phyloP scores from a whole-genome alignment of 2,113 vertebrate species.

The Semicossyphus pulcher region DNA sequence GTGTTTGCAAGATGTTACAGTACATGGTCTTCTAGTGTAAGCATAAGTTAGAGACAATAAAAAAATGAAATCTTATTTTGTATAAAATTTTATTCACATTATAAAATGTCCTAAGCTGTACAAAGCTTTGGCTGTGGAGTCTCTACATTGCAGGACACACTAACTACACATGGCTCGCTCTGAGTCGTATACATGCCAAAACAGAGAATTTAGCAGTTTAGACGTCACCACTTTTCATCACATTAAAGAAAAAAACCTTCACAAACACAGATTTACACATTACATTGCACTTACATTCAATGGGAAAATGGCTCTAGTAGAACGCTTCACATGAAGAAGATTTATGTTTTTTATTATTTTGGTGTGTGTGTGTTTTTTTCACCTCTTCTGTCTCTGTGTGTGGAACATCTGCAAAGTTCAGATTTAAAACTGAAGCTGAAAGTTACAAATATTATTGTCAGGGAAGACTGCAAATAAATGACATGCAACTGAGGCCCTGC shows the following conservation, averaged over 20 bases:
- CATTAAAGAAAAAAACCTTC: conserved; percentile 21
- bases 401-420: conserved; percentile 16
- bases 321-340: not conserved
- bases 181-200: conserved; percentile 66
- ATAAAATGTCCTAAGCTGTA: conserved; percentile 87
- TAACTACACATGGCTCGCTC: conserved; percentile 58
- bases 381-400: not conserved
- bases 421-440: conserved; percentile 11
- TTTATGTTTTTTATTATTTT: not conserved
- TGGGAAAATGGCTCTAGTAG: conserved; percentile 6
- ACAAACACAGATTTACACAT: conserved; percentile 51
- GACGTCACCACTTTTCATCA: conserved; percentile 43
- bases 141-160: conserved; percentile 64
- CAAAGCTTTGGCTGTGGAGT: conserved; percentile 43
- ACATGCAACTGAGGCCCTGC: too few species aligned
- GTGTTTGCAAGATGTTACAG: too few species aligned
- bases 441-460: not conserved
- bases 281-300: conserved; percentile 50
- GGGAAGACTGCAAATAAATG: not conserved
- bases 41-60: too few species aligned
- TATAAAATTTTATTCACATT: conserved; percentile 90
- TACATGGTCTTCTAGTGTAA: too few species aligned
- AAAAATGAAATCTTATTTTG: conserved; percentile 13
- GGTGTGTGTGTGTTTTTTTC: not conserved
- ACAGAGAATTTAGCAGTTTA: conserved; percentile 29